Base-by-base conservation (phyloP, 92 coral and sea anemone genomes). In the Nematostella vectensis region DNA sequence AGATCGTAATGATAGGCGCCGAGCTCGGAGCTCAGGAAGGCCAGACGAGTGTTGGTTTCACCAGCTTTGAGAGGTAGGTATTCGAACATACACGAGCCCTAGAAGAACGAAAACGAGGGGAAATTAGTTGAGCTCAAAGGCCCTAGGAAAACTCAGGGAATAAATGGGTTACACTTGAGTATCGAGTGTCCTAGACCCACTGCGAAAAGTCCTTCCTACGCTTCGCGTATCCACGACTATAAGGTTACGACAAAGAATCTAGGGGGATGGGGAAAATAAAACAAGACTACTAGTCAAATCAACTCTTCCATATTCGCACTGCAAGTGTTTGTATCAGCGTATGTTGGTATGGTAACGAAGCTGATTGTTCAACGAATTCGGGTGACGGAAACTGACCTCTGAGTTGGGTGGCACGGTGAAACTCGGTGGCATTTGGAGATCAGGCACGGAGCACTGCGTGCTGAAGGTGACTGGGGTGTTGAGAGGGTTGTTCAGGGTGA, bases 1-100 rank as follows among this genome's bases (percentile, higher is more conserved):
- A 91, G 81, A 55, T 91, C 98, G 54, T 91, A 91, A 48, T 86
- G 98, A 43, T 91, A 91, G 3, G 74, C 78, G 19, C 98, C 98
- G 10, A 91, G 82, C 62, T 91, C 98, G 26, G 96, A 87, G 59
- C 98, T 91, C 25, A 71, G 57, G 64, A 91, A 86, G n/a, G 93
- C 70, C 50, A 91, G 80, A 30, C 88, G 85, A 43, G 95, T 96
- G 30, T 80, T 76, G 18, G 75, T 56, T 20, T 87, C 98, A 3
- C 96, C 98, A n/a, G 96, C 81, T 54, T 91, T 91, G 29, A 91
- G 72, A n/a, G 98, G 98, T 3, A 91, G 77, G 71, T 86, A 91
- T 56, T 91, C 98, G 59, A 91, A 91, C 80, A 83, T 86, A 42
- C 86, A 91, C 25, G 98, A 86, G 9, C 98, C 98, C 98, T 91